Evolutionary conservation across 2,888 invertebrate genomes (phyloP).

Genomic region (Acanthopleura granulata): DNA sequence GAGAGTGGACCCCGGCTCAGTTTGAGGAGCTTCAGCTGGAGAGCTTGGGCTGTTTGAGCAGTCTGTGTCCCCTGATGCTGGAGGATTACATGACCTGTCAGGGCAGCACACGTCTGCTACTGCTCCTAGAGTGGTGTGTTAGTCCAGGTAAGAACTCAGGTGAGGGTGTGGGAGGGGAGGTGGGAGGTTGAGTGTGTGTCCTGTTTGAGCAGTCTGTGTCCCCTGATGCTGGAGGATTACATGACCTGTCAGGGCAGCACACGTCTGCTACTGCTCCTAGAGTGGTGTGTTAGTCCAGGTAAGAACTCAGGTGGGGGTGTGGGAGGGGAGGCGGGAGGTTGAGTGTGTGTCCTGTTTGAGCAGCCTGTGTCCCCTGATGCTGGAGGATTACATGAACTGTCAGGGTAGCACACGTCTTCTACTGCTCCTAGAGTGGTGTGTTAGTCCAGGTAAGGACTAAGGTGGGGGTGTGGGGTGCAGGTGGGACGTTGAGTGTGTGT

Average conservation of each 20-base stretch:
- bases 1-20: slow-evolving; percentile 67
- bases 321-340: neutral
- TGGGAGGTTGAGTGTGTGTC: slow-evolving; percentile 39
- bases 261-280: slow-evolving; percentile 63
- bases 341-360: slow-evolving; percentile 59
- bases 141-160: slow-evolving; percentile 49
- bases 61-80: slow-evolving; percentile 64
- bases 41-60: slow-evolving; percentile 65
- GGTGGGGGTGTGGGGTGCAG: neutral
- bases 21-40: slow-evolving; percentile 69
- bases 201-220: slow-evolving; percentile 64
- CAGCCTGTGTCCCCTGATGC: slow-evolving; percentile 64
- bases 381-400: slow-evolving; percentile 68
- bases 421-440: slow-evolving; percentile 68
- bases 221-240: slow-evolving; percentile 66
- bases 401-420: slow-evolving; percentile 67
- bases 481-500: slow-evolving; percentile 32
- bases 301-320: neutral
- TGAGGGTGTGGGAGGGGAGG: neutral
- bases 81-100: slow-evolving; percentile 69
- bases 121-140: slow-evolving; percentile 69
- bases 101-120: slow-evolving; percentile 65
- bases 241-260: slow-evolving; percentile 68
- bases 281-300: slow-evolving; percentile 69
- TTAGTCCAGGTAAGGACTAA: slow-evolving; percentile 56